Evolutionary conservation across 2,113 vertebrate species (phyloP), one percentile per base, ranked within the genome.

Genomic region (Monopterus albus): DNA sequence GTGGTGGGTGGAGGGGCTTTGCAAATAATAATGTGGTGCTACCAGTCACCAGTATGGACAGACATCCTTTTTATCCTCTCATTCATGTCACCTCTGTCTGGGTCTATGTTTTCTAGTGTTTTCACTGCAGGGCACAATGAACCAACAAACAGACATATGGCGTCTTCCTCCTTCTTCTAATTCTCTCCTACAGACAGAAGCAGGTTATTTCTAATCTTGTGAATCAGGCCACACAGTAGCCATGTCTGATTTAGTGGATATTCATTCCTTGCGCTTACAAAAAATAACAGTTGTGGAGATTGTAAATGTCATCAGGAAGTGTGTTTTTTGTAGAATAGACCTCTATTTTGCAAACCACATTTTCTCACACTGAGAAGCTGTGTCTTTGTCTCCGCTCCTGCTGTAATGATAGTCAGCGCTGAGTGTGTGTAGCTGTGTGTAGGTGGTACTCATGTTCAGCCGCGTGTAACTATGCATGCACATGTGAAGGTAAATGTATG

Each of bases 21-120:
- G 78, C 84, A 83, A 78, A 89, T 89, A 91, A 89, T 86, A 87
- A 90, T 87, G 87, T 83, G 7, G 85, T 75, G 86, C 73, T 78
- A 72, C 69, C 85, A 75, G 84, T 79, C 66, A 29, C 57, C 79
- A 75, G 63, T 50, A 1, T 82, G 87, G 84, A 78, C 74, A 74
- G 79, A 79, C 63, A 81, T 25, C 70, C 65, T 40, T 35, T 72
- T 31, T 70, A 52, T 62, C 65, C 55, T 59, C 68, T 61, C 71
- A 43, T 62, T 45, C 53, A 28, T 55, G 68, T 73, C 76, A 59
- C 49, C 75, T 21, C 53, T 39, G 62, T 77, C 55, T 75, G 69
- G 35, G 64, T 57, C 20, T 56, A 29, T 45, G 21, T 26, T 15
- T 23, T 45, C 60, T 35, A 18, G 7, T 56, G 25, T 72, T 83